Percentiles rank a stretch among this genome's conserved stretches.
Evolutionary conservation across 2,888 invertebrate genomes (phyloP).

Genomic region (Ryuthela nishihirai): DNA sequence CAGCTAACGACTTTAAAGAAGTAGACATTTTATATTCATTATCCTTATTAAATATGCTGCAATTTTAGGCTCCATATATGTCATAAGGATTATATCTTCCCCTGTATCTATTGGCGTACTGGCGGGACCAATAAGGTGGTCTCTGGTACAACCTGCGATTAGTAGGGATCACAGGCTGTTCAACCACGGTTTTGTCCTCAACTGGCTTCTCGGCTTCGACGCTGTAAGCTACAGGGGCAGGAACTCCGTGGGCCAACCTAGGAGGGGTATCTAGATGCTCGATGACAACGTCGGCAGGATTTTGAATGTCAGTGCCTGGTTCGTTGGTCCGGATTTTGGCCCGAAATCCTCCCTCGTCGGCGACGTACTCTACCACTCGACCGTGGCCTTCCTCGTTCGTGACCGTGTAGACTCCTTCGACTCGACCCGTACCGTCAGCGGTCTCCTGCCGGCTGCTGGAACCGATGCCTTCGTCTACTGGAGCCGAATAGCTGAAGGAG

Average conservation of each 20-base stretch:
- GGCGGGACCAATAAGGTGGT: too few species aligned
- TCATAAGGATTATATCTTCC: too few species aligned
- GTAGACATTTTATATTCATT: too few species aligned
- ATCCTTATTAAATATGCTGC: too few species aligned
- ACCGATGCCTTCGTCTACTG: slow-evolving; percentile 21
- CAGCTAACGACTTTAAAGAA: too few species aligned
- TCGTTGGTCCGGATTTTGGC: slow-evolving; percentile 28
- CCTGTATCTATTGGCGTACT: too few species aligned
- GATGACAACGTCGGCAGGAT: slow-evolving; percentile 27
- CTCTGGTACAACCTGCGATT: too few species aligned
- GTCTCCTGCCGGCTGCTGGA: slow-evolving; percentile 20
- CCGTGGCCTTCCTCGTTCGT: slow-evolving; percentile 30
- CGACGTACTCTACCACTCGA: slow-evolving; percentile 25
- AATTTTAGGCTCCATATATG: too few species aligned
- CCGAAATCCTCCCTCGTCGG: slow-evolving; percentile 24
- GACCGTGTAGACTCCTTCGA: slow-evolving; percentile 29
- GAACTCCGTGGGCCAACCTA: background rate
- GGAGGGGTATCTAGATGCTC: slow-evolving; percentile 7
- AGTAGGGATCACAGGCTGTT: background rate
- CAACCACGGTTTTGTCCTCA: background rate
- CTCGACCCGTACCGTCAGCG: slow-evolving; percentile 24
- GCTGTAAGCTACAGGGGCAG: background rate
- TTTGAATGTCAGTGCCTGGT: slow-evolving; percentile 31
- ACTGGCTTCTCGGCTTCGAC: background rate
- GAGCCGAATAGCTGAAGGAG: slow-evolving; percentile 26